Conservation (phyloP, 2,113 vertebrate genomes). For the Phasianus colchicus region DNA sequence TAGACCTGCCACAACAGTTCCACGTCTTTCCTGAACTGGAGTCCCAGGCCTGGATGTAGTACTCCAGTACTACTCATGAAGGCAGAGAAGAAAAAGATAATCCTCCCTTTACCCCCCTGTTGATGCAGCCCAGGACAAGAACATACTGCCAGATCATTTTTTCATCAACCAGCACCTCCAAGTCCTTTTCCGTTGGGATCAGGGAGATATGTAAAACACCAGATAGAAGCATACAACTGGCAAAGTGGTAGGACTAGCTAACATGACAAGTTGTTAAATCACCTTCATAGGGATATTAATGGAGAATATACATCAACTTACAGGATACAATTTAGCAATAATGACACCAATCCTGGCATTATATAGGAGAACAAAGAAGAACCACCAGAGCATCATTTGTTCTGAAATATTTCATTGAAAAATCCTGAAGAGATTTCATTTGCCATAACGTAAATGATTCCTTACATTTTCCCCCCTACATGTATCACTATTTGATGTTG, state of each 20-base stretch:
- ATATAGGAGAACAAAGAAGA: not conserved
- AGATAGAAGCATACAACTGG: accelerated
- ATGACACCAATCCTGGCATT: not conserved
- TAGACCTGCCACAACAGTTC: too few species aligned
- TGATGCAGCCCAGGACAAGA: too few species aligned
- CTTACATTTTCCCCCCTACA: too few species aligned
- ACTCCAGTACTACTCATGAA: too few species aligned
- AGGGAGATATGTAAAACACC: not conserved
- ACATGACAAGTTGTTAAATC: not conserved
- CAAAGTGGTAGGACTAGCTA: not conserved
- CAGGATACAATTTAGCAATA: not conserved
- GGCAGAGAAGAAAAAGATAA: too few species aligned
- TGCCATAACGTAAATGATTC: not conserved
- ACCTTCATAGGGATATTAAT: not conserved
- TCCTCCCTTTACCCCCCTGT: too few species aligned
- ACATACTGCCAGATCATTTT: not conserved
- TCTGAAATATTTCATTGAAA: not conserved
- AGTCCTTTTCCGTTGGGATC: not conserved
- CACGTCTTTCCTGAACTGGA: too few species aligned
- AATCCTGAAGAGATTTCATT: not conserved
- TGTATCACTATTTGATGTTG: not conserved
- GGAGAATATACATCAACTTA: not conserved
- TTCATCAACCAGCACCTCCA: not conserved
- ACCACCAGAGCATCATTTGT: not conserved
- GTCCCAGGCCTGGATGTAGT: too few species aligned